Percentiles rank a stretch among this genome's conserved stretches.
Evolutionary conservation across 2,797 vertebrate species (phyloP).

Genomic region (Poecilia velifera): DNA sequence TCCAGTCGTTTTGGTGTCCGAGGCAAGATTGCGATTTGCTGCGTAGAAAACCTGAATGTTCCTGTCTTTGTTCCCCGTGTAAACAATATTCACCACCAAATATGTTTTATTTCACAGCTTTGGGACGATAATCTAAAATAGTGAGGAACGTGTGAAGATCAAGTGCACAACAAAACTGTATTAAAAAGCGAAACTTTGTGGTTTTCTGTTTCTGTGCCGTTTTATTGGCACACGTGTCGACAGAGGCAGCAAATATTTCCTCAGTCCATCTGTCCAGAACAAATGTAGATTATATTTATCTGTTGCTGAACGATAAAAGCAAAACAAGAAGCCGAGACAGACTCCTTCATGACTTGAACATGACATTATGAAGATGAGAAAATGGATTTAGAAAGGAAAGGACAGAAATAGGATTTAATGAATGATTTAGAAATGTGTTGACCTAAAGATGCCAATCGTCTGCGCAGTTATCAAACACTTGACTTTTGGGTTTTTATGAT

Average conservation of each 20-base stretch:
- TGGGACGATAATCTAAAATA: neutral
- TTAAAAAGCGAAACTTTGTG: neutral
- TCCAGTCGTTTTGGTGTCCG: neutral
- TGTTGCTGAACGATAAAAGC: neutral
- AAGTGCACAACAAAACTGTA: neutral
- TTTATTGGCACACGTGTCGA: neutral
- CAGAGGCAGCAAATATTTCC: neutral
- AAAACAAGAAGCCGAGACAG: neutral
- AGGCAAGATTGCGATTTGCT: neutral
- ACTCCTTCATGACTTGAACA: neutral
- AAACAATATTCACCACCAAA: neutral
- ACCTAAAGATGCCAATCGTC: neutral
- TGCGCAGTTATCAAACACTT: neutral
- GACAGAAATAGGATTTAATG: neutral
- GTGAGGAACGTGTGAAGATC: neutral
- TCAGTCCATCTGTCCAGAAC: neutral
- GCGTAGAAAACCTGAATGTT: neutral
- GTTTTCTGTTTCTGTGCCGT: neutral
- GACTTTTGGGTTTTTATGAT: neutral
- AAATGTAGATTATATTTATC: neutral
- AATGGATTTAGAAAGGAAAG: neutral
- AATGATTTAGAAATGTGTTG: neutral
- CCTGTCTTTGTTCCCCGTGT: neutral
- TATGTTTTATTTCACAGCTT: neutral
- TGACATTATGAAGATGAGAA: neutral